These are phyloP conservation scores for Pseudois nayaur DNA, from an alignment of 2,113 vertebrate genomes.

Conservation along the genomic window DNA sequence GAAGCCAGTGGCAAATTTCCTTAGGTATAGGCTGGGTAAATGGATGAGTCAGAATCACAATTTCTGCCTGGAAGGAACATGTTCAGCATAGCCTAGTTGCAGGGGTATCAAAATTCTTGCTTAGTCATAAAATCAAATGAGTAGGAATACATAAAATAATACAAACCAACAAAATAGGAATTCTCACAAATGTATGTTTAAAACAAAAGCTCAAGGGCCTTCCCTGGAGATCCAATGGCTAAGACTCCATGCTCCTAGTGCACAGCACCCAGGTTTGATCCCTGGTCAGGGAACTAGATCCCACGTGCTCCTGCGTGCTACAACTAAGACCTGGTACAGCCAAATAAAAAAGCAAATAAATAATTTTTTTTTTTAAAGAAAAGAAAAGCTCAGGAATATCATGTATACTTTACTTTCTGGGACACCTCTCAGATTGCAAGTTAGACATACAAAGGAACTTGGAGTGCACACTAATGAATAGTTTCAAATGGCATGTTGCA, in stretches of 20 bases:
- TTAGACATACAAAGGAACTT: background rate
- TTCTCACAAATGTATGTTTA: background rate
- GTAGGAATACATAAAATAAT: background rate
- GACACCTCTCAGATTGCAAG: background rate
- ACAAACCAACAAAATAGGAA: background rate
- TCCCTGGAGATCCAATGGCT: background rate
- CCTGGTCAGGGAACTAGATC: background rate
- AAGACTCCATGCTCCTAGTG: background rate
- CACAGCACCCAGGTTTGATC: background rate
- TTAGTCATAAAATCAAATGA: background rate
- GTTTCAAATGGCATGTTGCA: constrained; percentile 2
- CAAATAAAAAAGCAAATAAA: background rate
- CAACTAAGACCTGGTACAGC: background rate
- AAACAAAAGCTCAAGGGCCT: background rate
- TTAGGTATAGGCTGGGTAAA: background rate
- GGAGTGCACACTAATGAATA: background rate
- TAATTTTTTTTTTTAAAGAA: background rate
- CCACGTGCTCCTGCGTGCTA: background rate
- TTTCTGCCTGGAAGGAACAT: background rate
- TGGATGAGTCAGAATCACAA: background rate
- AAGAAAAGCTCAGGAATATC: background rate
- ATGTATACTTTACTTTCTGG: background rate
- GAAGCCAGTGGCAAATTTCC: background rate
- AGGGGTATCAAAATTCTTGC: background rate
- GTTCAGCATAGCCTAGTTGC: background rate